Percentiles rank a stretch among this genome's conserved stretches.
phyloP scores from a whole-genome alignment of 2,797 vertebrate genomes.

The Sternotherus odoratus region DNA sequence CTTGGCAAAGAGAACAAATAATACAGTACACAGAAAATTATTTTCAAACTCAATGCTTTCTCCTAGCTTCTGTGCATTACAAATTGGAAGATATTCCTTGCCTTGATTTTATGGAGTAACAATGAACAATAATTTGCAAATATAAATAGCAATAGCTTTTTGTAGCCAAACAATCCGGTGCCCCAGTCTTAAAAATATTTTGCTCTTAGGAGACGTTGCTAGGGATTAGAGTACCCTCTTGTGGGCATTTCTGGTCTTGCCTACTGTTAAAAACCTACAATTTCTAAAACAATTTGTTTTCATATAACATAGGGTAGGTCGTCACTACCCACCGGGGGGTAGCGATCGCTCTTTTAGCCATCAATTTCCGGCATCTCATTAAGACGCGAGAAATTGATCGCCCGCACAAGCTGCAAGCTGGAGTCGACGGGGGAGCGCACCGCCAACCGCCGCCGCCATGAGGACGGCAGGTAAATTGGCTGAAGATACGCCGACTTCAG shows the following conservation, averaged over 20 bases:
- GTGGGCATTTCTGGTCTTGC: constrained; percentile 48
- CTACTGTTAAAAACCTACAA: neutral
- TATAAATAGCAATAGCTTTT: neutral
- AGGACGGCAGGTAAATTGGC: too few species aligned
- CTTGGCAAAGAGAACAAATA: neutral
- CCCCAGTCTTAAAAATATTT: neutral
- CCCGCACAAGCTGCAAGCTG: too few species aligned
- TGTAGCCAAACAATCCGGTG: neutral
- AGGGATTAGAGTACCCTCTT: constrained; percentile 68
- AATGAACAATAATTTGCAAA: fast-evolving
- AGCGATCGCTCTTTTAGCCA: too few species aligned
- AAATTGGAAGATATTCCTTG: neutral
- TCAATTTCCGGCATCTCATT: too few species aligned
- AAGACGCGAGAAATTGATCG: too few species aligned
- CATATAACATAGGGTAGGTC: neutral
- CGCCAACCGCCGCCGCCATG: too few species aligned
- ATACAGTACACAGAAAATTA: neutral
- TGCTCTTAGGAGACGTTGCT: neutral
- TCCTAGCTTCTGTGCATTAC: neutral
- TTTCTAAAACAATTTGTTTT: neutral
- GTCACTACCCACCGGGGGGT: too few species aligned
- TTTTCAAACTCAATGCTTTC: neutral
- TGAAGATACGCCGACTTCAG: too few species aligned
- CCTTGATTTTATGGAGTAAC: neutral
- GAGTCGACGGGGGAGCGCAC: too few species aligned